These are phyloP conservation scores for Elephantulus edwardii DNA, from an alignment of 2,113 vertebrate genomes.

Conservation along the genomic window DNA sequence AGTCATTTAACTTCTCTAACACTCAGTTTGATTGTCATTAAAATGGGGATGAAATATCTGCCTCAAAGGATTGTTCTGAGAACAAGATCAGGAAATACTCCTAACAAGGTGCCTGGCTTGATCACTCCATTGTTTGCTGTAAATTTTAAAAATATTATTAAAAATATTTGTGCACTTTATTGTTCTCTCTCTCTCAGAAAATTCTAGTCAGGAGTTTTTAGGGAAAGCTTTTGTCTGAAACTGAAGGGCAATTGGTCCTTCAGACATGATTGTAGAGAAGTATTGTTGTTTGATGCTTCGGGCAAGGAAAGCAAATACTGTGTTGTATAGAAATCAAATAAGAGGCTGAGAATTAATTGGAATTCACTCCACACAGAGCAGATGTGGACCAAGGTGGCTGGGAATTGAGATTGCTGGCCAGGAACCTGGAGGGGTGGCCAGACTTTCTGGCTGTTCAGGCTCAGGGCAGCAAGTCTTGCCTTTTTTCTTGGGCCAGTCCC, in stretches of 20 bases:
- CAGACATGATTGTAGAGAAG: neutral
- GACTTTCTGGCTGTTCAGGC: neutral
- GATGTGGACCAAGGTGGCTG: neutral
- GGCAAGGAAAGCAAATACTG: slow-evolving; percentile 33
- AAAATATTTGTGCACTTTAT: slow-evolving; percentile 7
- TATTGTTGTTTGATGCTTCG: neutral
- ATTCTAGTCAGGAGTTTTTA: slow-evolving; percentile 75
- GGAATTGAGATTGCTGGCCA: neutral
- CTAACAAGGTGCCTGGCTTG: neutral
- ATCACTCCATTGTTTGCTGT: neutral
- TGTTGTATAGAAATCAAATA: slow-evolving; percentile 14
- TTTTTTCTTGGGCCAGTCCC: neutral
- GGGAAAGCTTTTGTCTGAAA: slow-evolving; percentile 64
- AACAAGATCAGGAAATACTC: neutral
- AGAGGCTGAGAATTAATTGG: slow-evolving; percentile 9
- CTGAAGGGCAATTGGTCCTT: slow-evolving; percentile 53
- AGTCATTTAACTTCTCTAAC: neutral
- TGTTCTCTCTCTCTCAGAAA: slow-evolving; percentile 12
- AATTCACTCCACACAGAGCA: neutral
- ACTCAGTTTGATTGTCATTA: neutral
- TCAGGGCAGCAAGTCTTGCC: neutral
- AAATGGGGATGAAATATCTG: neutral
- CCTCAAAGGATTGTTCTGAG: neutral
- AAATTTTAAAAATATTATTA: slow-evolving; percentile 18
- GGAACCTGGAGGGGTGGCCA: no score